A percentile compares a stretch with the other conserved stretches of the same genome.
phyloP scores from a whole-genome alignment of 1,140 invertebrate species.

The Tyrophagus putrescentiae region DNA sequence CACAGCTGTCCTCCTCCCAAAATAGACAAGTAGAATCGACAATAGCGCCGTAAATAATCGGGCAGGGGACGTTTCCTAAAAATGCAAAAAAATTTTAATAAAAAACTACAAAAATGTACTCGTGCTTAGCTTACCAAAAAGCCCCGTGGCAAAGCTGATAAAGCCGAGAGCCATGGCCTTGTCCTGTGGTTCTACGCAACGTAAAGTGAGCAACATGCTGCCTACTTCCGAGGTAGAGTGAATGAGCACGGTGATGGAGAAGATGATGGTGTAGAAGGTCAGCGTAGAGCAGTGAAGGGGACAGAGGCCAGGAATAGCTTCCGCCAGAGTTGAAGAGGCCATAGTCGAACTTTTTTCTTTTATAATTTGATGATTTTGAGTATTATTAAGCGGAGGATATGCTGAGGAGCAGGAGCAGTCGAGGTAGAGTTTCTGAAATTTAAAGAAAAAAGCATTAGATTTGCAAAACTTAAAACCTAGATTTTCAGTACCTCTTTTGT shows the following conservation, averaged over 20 bases:
- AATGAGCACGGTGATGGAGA: slow-evolving; percentile 72
- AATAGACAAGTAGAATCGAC: slow-evolving; percentile 77
- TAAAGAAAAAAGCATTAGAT: not conserved
- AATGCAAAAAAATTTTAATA: slow-evolving; percentile 9
- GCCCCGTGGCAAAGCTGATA: slow-evolving; percentile 77
- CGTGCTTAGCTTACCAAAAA: slow-evolving; percentile 69
- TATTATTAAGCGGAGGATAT: not conserved
- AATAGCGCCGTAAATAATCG: slow-evolving; percentile 75
- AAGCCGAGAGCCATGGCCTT: slow-evolving; percentile 85
- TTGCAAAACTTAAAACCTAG: not conserved
- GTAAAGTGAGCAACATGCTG: slow-evolving; percentile 67
- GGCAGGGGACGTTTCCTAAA: slow-evolving; percentile 69
- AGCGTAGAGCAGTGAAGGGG: slow-evolving; percentile 59
- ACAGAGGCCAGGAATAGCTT: slow-evolving; percentile 55
- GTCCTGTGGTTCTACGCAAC: slow-evolving; percentile 75
- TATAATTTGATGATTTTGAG: not conserved
- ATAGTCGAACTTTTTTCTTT: too few species aligned
- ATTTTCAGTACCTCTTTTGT: not conserved
- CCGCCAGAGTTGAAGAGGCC: slow-evolving; percentile 44
- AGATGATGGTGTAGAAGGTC: slow-evolving; percentile 63
- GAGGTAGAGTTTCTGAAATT: slow-evolving; percentile 30
- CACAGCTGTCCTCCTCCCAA: slow-evolving; percentile 60
- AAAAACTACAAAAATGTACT: slow-evolving; percentile 9
- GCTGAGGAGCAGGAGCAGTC: slow-evolving; percentile 43
- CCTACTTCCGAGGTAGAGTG: slow-evolving; percentile 83